Percentiles rank a stretch among this genome's conserved stretches.
phyloP scores from a whole-genome alignment of 2,113 vertebrate genomes.

The Ascaphus truei region DNA sequence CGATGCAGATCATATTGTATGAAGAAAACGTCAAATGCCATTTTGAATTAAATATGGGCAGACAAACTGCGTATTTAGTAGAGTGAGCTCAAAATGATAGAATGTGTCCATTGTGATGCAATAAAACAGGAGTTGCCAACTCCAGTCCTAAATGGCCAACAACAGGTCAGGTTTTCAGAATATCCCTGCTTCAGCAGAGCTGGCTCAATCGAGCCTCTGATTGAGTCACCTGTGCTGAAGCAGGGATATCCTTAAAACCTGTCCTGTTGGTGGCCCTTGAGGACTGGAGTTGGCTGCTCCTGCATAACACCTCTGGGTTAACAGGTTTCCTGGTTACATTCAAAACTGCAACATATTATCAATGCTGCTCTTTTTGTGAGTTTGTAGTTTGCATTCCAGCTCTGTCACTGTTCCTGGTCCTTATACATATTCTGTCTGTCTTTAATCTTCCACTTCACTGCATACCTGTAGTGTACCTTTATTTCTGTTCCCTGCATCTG shows the following conservation, averaged over 20 bases:
- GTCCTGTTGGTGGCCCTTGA: too few relatives aligned
- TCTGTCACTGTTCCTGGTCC: constrained; percentile 23
- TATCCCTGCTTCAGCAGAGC: too few relatives aligned
- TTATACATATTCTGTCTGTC: constrained; percentile 49
- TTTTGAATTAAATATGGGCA: not conserved
- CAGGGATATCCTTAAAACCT: too few relatives aligned
- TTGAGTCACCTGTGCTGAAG: too few relatives aligned
- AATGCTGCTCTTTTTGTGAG: not conserved
- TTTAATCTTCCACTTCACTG: constrained; percentile 52
- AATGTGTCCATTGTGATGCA: not conserved
- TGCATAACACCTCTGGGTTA: too few relatives aligned
- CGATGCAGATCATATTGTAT: not conserved
- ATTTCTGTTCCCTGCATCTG: constrained; percentile 55
- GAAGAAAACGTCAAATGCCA: not conserved
- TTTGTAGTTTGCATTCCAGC: constrained; percentile 47
- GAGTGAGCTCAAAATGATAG: not conserved
- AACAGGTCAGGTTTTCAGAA: too few relatives aligned
- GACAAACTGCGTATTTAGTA: not conserved
- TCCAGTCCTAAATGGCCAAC: too few relatives aligned
- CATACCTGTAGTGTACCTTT: constrained; percentile 59
- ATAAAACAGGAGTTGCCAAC: too few relatives aligned
- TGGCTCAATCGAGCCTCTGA: too few relatives aligned
- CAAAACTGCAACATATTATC: not conserved
- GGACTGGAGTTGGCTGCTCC: too few relatives aligned
- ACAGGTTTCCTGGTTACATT: not conserved